Conservation (phyloP, 2,888 invertebrate genomes). For the Steinernema scapterisci region DNA sequence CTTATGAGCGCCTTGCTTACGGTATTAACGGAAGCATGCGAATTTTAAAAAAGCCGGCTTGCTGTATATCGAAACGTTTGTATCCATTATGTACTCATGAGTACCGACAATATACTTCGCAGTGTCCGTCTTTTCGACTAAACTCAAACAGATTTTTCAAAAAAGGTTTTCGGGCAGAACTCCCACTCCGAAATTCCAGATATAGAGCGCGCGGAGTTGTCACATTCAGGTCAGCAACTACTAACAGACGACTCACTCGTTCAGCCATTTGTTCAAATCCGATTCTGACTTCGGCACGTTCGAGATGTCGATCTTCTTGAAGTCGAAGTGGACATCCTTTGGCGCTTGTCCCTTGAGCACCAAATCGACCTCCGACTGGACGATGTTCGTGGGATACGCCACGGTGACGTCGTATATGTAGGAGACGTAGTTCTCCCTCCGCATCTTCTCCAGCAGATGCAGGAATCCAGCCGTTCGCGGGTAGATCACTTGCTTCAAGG, state of each 20-base stretch:
- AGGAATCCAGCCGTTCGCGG: constrained; percentile 81
- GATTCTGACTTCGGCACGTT: constrained; percentile 53
- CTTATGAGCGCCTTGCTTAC: no score
- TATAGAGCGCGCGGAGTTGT: no score
- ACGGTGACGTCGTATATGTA: constrained; percentile 85
- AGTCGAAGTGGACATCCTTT: constrained; percentile 78
- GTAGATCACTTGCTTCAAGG: constrained; percentile 79
- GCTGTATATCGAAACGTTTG: no score
- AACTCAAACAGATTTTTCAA: no score
- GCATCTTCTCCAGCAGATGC: constrained; percentile 71
- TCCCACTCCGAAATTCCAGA: no score
- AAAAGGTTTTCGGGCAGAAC: no score
- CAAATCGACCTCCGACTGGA: constrained; percentile 79
- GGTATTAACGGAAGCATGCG: no score
- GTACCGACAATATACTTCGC: no score
- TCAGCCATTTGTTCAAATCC: constrained; percentile 53
- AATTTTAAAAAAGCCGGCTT: no score
- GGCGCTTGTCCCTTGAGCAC: constrained; percentile 76
- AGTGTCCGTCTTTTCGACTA: no score
- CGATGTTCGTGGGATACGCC: constrained; percentile 79
- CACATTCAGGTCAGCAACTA: constrained; percentile 32
- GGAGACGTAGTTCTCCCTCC: constrained; percentile 74
- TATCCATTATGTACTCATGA: no score
- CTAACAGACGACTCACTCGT: constrained; percentile 40
- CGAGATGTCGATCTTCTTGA: constrained; percentile 71